A percentile compares a stretch with the other conserved stretches of the same genome.
Evolutionary conservation across 2,888 invertebrate genomes (phyloP).

Genomic region (Nipponacmea schrenckii): DNA sequence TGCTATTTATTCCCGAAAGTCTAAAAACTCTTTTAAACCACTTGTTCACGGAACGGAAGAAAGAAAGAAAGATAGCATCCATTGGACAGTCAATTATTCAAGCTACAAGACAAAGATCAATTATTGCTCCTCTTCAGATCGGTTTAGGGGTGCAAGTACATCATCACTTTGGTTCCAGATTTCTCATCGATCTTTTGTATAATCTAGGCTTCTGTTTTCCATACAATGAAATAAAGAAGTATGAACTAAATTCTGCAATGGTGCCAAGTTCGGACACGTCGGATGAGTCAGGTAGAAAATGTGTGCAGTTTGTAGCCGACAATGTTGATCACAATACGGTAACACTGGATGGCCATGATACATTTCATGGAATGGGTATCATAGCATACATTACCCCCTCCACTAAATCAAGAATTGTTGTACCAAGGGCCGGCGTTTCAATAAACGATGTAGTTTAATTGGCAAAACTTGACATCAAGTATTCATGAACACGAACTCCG

Average conservation of each 20-base stretch:
- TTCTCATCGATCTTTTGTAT: constrained; percentile 40
- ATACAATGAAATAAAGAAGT: constrained; percentile 28
- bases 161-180: constrained; percentile 42
- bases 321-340: not conserved
- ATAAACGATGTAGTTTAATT: not conserved
- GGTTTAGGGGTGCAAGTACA: constrained; percentile 39
- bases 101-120: constrained; percentile 30
- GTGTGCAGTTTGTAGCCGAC: not conserved
- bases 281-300: not conserved
- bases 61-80: constrained; percentile 27
- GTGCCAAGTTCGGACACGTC: constrained; percentile 5
- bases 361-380: constrained; percentile 10
- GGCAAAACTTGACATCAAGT: not conserved
- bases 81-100: constrained; percentile 37
- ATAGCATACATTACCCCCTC: not conserved
- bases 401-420: not conserved
- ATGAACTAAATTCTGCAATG: constrained; percentile 28
- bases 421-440: not conserved
- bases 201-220: constrained; percentile 39
- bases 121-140: constrained; percentile 38
- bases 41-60: constrained; percentile 22
- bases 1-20: constrained; percentile 30
- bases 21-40: constrained; percentile 24
- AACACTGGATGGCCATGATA: not conserved
- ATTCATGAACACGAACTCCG: not conserved